Conservation (phyloP, 2,113 vertebrate genomes). For the Lynx canadensis region DNA sequence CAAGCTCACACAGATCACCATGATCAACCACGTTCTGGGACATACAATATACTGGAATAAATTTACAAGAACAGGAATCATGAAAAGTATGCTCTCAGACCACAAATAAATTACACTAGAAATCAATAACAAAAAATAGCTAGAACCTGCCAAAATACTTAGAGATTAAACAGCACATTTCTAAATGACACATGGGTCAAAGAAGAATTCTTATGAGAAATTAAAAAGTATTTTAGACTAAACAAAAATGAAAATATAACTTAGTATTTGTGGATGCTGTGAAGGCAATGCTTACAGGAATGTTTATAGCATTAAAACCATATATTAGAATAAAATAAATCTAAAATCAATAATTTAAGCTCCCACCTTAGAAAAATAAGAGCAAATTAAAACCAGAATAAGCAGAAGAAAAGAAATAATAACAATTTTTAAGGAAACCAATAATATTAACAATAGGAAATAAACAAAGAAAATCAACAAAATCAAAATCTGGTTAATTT, state of each 20-base stretch:
- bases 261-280: neutral
- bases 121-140: neutral
- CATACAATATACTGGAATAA: neutral
- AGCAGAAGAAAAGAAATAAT: neutral
- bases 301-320: neutral
- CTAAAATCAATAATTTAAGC: neutral
- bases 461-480: neutral
- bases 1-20: neutral
- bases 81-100: neutral
- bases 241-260: neutral
- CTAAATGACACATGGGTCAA: neutral
- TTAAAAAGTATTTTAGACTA: neutral
- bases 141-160: neutral
- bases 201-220: neutral
- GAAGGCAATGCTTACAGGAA: neutral
- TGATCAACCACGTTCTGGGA: neutral
- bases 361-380: neutral
- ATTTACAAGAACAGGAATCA: neutral
- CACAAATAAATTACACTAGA: neutral
- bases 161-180: neutral
- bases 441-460: neutral
- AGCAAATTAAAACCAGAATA: neutral
- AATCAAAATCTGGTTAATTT: neutral
- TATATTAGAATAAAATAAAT: neutral
- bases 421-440: neutral